phyloP scores from a whole-genome alignment of 1,140 invertebrate species.

The Andrena cerasifolii region DNA sequence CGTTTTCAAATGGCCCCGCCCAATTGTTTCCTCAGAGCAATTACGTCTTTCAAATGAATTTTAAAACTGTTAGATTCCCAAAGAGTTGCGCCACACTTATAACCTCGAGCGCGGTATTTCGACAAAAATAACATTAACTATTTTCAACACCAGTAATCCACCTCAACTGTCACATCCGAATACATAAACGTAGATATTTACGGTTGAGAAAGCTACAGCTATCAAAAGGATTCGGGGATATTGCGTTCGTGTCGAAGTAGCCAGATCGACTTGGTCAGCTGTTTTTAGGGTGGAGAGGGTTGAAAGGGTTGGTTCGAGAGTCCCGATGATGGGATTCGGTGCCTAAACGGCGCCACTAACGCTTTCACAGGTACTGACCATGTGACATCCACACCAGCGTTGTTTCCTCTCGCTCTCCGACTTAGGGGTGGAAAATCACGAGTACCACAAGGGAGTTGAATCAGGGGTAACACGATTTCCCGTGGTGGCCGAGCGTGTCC shows the following conservation, averaged over 20 bases:
- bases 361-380: slow-evolving; percentile 42
- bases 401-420: slow-evolving; percentile 28
- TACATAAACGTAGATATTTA: too few species aligned
- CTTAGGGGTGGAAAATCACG: slow-evolving; percentile 64
- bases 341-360: slow-evolving; percentile 63
- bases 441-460: slow-evolving; percentile 52
- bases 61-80: too few species aligned
- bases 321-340: slow-evolving; percentile 60
- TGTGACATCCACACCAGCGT: slow-evolving; percentile 36
- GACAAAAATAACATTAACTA: too few species aligned
- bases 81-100: not conserved
- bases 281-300: slow-evolving; percentile 11
- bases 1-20: too few species aligned
- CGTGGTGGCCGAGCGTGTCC: slow-evolving; percentile 67
- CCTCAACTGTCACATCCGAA: too few species aligned
- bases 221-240: too few species aligned
- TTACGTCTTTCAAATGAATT: too few species aligned
- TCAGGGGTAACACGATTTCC: slow-evolving; percentile 58
- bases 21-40: too few species aligned
- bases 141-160: too few species aligned
- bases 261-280: slow-evolving; percentile 43
- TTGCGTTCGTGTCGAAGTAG: not conserved
- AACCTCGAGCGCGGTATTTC: too few species aligned
- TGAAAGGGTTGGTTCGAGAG: slow-evolving; percentile 1
- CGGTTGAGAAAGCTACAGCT: too few species aligned